Conservation (phyloP, 1,140 invertebrate genomes). For the Venustaconcha ellipsiformis region DNA sequence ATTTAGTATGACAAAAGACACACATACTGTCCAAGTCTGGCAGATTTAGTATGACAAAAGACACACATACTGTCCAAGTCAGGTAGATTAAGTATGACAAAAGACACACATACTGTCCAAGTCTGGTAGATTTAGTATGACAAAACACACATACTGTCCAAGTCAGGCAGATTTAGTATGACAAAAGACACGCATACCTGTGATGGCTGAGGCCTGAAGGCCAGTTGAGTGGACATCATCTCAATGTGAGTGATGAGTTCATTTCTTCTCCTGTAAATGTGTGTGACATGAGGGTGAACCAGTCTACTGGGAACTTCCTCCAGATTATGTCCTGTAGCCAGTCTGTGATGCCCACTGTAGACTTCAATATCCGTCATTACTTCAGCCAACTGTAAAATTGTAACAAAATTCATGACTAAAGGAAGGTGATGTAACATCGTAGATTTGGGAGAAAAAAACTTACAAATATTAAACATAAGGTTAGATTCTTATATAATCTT, state of each 20-base stretch:
- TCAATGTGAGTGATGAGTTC: conserved; percentile 33
- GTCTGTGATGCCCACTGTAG: conserved; percentile 31
- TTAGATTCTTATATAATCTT: no score
- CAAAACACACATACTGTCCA: no score
- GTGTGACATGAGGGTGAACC: conserved; percentile 47
- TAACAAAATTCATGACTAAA: neutral
- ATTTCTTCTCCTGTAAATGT: conserved; percentile 32
- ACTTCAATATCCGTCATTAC: conserved; percentile 44
- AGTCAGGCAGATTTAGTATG: neutral
- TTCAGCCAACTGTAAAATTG: conserved; percentile 32
- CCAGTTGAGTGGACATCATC: conserved; percentile 39
- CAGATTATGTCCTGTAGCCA: conserved; percentile 40
- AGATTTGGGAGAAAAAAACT: no score
- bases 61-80: no score
- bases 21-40: no score
- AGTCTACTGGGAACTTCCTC: conserved; percentile 24
- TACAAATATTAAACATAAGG: no score
- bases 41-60: no score
- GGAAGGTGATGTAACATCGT: no score
- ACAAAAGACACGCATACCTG: conserved; percentile 36
- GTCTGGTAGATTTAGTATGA: neutral
- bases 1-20: no score
- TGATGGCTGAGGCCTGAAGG: conserved; percentile 52
- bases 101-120: no score
- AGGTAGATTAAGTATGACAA: no score